Base-by-base conservation (phyloP, 2,797 vertebrate species). In the Sphenopsis melanotis region DNA sequence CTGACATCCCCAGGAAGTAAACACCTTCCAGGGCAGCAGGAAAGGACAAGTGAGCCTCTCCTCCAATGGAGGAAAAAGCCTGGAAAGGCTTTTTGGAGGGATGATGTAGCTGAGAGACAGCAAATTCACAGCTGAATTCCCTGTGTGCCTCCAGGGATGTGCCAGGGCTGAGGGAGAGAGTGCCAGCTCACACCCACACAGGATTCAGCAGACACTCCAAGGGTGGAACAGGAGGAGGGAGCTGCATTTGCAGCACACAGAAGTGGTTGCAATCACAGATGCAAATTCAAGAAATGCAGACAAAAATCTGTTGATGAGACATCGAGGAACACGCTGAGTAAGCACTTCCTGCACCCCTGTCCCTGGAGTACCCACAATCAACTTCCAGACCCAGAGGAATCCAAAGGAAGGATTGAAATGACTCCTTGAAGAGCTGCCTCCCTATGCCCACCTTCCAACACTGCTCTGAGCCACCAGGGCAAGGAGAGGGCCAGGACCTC, bases 271-370 rank as follows among this genome's bases (percentile, higher is more conserved):
- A 65, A 65, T 36, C 76, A 75, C 37, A 39, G 59, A n/a, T 46
- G 56, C 21, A 88, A 46, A 53, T 46, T 34, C n/a, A 34, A 75
- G 77, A 63, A 55, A 29, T 0, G 6, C 82, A 52, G n/a, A 5
- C 13, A 60, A 50, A 65, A 41, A n/a, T 16, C 68, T 42, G 42
- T 49, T 71, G 1, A 2, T 20, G 50, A 68, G 18, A 21, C 11
- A 3, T 0, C 4, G 0, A 1, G 37, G 24, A 32, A 36, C 6
- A 7, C 0, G 2, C 61, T 6, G 37, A 64, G 44, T 2, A 5
- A 49, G 59, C 15, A 2, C 23, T 7, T 59, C 2, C 36, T 79
- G 64, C 49, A 39, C 1, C 29, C 29, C 75, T 30, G 20, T 23
- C 27, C 85, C 55, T 29, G 26, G 32, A 44, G 34, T 0, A 22